These are phyloP conservation scores for Macaca fascicularis DNA, from an alignment of 2,113 vertebrate species.

Conservation along the genomic window T2T-MFA8v1.1 NC_088389.1:20332501-20333000, in stretches of 20 bases:
- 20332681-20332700: slow-evolving; percentile 32
- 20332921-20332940: slow-evolving; percentile 6
- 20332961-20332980: neutral
- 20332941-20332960: slow-evolving; percentile 20
- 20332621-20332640: slow-evolving; percentile 7
- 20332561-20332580: neutral
- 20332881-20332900: slow-evolving; percentile 2
- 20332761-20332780: slow-evolving; percentile 21
- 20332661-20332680: slow-evolving; percentile 56
- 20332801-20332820: slow-evolving; percentile 34
- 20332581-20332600: neutral
- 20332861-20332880: slow-evolving; percentile 46
- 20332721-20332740: neutral
- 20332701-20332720: slow-evolving; percentile 29
- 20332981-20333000: neutral
- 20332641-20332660: slow-evolving; percentile 1
- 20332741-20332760: neutral
- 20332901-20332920: slow-evolving; percentile 35
- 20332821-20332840: neutral
- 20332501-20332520: neutral
- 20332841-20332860: neutral
- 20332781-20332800: slow-evolving; percentile 20
- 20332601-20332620: neutral
- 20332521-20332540: neutral
- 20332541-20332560: neutral